Evolutionary conservation across 2,113 vertebrate genomes (phyloP).

Genomic region (Sterna hirundo): DNA sequence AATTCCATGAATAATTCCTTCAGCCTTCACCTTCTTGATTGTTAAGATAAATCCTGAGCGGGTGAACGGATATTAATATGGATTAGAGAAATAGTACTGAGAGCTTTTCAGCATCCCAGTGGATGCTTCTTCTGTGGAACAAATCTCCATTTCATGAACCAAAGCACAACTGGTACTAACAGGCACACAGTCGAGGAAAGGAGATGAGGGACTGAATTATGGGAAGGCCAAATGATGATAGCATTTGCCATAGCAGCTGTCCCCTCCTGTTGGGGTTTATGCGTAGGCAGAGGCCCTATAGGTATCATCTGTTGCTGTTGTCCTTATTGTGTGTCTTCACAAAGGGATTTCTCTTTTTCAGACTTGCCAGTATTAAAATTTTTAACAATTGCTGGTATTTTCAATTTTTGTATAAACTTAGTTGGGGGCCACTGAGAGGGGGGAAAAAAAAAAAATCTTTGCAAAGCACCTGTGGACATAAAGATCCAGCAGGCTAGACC

Average conservation of each 20-base stretch:
- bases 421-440: neutral
- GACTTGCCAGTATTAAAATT: neutral
- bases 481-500: neutral
- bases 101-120: neutral
- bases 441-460: neutral
- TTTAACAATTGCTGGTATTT: neutral
- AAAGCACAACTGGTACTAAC: neutral
- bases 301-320: neutral
- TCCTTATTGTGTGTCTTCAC: neutral
- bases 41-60: neutral
- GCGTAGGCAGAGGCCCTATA: neutral
- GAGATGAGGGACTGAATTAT: neutral
- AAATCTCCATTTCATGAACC: neutral
- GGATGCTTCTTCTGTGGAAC: neutral
- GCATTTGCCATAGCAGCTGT: neutral
- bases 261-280: neutral
- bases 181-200: neutral
- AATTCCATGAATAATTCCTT: neutral
- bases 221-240: neutral
- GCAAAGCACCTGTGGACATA: neutral
- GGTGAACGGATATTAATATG: neutral
- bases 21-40: neutral
- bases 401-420: neutral
- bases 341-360: neutral
- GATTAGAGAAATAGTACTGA: neutral